These are phyloP conservation scores for Muscicapa adusta DNA, from an alignment of 2,113 vertebrate species.

Conservation along the genomic window DNA sequence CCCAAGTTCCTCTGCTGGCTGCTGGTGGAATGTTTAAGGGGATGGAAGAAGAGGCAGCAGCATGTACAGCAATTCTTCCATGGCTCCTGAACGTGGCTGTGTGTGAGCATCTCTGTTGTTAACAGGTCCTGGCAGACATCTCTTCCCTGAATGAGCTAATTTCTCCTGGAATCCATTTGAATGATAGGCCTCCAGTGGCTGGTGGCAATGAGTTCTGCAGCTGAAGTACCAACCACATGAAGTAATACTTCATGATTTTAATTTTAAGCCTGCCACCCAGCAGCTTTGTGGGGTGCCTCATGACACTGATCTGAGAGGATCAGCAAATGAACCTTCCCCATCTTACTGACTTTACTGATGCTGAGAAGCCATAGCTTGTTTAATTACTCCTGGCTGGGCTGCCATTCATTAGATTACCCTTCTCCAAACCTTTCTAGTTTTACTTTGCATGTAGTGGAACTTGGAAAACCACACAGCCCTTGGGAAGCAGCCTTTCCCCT, in stretches of 20 bases:
- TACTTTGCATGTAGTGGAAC: not conserved
- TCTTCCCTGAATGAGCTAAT: not conserved
- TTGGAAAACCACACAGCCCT: not conserved
- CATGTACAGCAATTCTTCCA: not conserved
- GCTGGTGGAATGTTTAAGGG: not conserved
- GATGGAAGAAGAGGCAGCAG: not conserved
- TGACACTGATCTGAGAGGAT: not conserved
- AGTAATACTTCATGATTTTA: slow-evolving; percentile 18
- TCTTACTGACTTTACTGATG: not conserved
- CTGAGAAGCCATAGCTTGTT: not conserved
- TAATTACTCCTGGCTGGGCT: not conserved
- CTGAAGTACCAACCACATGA: not conserved
- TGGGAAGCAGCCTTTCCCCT: not conserved
- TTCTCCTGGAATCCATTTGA: not conserved
- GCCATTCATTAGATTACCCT: not conserved
- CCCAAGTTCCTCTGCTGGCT: not conserved
- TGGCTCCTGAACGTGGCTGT: not conserved
- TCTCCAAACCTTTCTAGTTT: not conserved
- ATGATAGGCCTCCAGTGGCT: not conserved
- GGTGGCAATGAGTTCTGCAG: not conserved
- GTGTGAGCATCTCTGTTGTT: not conserved
- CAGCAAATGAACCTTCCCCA: not conserved
- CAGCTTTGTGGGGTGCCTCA: not conserved
- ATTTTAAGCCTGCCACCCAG: slow-evolving; percentile 20
- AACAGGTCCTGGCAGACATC: not conserved